Conservation (phyloP, 2,113 vertebrate genomes). For the Noturus placidus region DNA sequence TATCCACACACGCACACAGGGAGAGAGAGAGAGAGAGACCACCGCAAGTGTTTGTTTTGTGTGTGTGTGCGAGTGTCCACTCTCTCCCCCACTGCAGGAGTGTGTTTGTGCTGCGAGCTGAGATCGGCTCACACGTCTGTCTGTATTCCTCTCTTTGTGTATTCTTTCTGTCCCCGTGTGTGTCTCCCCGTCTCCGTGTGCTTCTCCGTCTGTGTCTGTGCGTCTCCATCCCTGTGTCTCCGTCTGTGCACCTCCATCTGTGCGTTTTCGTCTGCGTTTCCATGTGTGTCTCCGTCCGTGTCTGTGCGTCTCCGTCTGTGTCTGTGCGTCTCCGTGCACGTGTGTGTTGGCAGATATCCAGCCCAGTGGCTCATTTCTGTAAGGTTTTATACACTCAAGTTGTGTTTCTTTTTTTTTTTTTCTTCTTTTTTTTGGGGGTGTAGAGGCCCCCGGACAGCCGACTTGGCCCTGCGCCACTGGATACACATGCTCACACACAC, state of each 20-base stretch:
- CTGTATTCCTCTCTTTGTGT: background rate
- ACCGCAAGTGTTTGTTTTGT: background rate
- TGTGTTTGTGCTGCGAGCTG: background rate
- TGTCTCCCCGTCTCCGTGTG: conserved; percentile 46
- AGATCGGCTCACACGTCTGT: background rate
- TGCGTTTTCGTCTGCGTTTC: background rate
- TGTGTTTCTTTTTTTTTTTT: background rate
- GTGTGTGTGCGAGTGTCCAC: background rate
- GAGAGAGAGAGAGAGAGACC: no score
- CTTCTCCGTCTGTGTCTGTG: no score
- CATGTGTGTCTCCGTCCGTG: conserved; percentile 4
- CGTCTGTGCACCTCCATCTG: no score
- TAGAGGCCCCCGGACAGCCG: background rate
- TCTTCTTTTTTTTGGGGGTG: background rate
- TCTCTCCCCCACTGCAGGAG: background rate
- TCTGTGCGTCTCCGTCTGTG: conserved; percentile 6
- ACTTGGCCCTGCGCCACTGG: conserved; percentile 3
- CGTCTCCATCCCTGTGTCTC: no score
- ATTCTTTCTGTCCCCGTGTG: background rate
- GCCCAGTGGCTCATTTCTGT: conserved; percentile 27
- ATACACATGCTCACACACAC: background rate
- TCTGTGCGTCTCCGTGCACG: background rate
- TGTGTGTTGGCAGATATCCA: conserved; percentile 30
- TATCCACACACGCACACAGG: conserved; percentile 37
- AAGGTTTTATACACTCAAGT: background rate